Base-by-base conservation (phyloP, 1,140 invertebrate genomes). In the Fopius arisanus region DNA sequence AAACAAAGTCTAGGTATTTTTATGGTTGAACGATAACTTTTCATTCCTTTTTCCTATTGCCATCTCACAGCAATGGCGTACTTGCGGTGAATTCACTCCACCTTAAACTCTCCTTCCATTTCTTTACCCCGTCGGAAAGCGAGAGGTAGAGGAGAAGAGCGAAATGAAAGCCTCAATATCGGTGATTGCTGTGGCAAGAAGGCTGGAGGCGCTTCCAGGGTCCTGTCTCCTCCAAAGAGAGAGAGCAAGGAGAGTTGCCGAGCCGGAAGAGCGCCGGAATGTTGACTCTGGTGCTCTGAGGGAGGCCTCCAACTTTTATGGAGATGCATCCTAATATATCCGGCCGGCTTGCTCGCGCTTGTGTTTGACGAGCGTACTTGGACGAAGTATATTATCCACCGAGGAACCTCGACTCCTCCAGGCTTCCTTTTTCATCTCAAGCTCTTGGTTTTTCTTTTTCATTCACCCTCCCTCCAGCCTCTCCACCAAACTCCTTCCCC, bases 101-200 rank as follows among this genome's bases (percentile, higher is more conserved):
- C 31, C 54, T 41, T 68, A 10, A 21, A 10, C 65, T 67, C 65
- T 67, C 23, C 14, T 65, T 29, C 37, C 16, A 37, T 37, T 10
- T 21, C 65, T 28, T 37, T 28, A 12, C 33, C 65, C 41, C 33
- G 19, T 41, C 65, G 4, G 40, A 40, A 33, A 66, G 65, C 23
- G 28, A 37, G 16, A 43, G 59, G 31, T 73, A 70, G 72, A 69
- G 63, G 74, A 66, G 62, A 82, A 82, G 82, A 81, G 84, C 78
- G 85, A 87, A 87, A 88, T 87, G 85, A 88, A 87, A 86, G 80
- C 84, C 84, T 88, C 85, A 88, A 88, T 88, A 88, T 87, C 84
- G 84, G 85, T 86, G 86, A 88, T 88, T 87, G 84, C 86, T 84
- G 80, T 80, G 83, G 80, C 85, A 86, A 86, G 85, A 87, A n/a